Evolutionary conservation across 1,140 invertebrate genomes (phyloP).

Genomic region (Dendrolimus kikuchii): DNA sequence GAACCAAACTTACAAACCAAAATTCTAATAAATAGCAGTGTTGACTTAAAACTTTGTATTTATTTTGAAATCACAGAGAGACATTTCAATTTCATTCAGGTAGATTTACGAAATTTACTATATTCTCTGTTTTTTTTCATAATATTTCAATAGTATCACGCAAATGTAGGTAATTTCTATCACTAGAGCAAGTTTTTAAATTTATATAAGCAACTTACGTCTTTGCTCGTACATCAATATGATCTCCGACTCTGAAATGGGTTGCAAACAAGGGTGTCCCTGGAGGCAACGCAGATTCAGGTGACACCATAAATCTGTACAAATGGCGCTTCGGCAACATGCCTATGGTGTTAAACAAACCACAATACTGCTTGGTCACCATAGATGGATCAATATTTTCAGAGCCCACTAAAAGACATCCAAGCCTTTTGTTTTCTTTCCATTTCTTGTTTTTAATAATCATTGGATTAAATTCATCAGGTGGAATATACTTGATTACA

Average conservation of each 20-base stretch:
- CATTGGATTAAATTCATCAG: conserved; percentile 82
- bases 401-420: conserved; percentile 90
- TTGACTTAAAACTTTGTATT: too few species aligned
- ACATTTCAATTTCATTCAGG: too few species aligned
- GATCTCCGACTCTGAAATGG: conserved; percentile 94
- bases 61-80: too few species aligned
- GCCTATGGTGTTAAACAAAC: conserved; percentile 88
- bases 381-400: conserved; percentile 88
- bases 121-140: too few species aligned
- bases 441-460: conserved; percentile 37
- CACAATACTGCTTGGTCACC: conserved; percentile 92
- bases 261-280: conserved; percentile 91
- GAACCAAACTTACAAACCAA: too few species aligned
- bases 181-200: too few species aligned
- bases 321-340: conserved; percentile 91
- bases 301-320: conserved; percentile 88
- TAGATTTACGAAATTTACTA: too few species aligned
- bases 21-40: too few species aligned
- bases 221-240: conserved; percentile 91
- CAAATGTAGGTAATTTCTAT: too few species aligned
- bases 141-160: too few species aligned
- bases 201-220: conserved; percentile 80
- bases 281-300: conserved; percentile 88
- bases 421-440: conserved; percentile 72
- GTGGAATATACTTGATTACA: conserved; percentile 92